Conservation (phyloP, 2,797 vertebrate genomes). For the Dipus sagitta region DNA sequence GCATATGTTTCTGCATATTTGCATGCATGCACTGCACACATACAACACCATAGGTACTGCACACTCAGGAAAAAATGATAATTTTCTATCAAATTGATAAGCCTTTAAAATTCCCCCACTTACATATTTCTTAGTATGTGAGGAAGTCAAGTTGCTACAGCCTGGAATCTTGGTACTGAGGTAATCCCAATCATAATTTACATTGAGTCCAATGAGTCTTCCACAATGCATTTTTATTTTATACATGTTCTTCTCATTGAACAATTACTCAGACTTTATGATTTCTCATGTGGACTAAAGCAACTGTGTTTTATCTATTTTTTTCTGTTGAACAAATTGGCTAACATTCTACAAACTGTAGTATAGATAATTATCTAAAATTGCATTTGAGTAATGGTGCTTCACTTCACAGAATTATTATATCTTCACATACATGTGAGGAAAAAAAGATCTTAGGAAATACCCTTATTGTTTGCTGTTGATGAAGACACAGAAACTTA, state of each 20-base stretch:
- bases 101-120: not conserved
- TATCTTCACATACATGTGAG: not conserved
- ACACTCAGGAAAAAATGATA: not conserved
- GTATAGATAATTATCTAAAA: not conserved
- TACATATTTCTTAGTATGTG: not conserved
- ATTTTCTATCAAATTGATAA: not conserved
- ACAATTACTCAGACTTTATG: not conserved
- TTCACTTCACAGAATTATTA: not conserved
- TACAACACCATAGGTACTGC: too few species aligned
- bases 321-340: not conserved
- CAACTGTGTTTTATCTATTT: not conserved
- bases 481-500: not conserved
- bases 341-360: not conserved
- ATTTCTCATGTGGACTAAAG: not conserved
- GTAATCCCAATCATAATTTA: not conserved
- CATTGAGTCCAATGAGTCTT: not conserved
- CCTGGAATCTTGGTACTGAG: not conserved
- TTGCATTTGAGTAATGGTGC: not conserved
- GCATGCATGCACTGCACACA: too few species aligned
- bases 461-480: not conserved
- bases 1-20: too few species aligned
- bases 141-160: not conserved
- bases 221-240: not conserved
- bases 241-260: not conserved
- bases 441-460: not conserved